Conservation (phyloP, 2,888 invertebrate species). For the Noctua pronuba region DNA sequence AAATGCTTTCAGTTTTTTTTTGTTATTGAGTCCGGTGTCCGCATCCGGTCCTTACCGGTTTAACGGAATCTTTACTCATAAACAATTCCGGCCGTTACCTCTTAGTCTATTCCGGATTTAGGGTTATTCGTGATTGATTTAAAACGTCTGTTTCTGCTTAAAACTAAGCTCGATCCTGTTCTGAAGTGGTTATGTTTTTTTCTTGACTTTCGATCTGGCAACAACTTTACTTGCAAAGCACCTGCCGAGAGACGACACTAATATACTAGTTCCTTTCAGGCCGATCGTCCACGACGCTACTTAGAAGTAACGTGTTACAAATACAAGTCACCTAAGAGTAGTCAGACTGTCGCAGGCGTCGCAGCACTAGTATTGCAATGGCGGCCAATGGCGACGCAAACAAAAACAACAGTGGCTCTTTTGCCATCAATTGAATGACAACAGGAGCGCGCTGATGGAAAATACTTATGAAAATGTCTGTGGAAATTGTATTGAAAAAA, state of each 20-base stretch:
- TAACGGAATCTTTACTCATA: slow-evolving; percentile 7
- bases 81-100: slow-evolving; percentile 52
- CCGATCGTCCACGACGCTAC: slow-evolving; percentile 1
- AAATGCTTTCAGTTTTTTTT: neutral
- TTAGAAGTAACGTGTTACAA: neutral
- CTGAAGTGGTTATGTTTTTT: slow-evolving; percentile 54
- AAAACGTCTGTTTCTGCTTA: slow-evolving; percentile 55
- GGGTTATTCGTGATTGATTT: slow-evolving; percentile 55
- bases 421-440: neutral
- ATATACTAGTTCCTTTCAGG: slow-evolving; percentile 34
- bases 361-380: neutral
- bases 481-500: neutral
- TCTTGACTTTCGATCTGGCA: slow-evolving; percentile 59
- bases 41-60: neutral
- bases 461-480: neutral
- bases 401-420: neutral
- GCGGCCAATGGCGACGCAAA: neutral
- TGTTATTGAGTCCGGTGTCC: neutral
- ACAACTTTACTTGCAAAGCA: slow-evolving; percentile 64
- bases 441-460: neutral
- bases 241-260: slow-evolving; percentile 54
- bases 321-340: neutral
- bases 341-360: neutral
- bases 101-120: slow-evolving; percentile 39
- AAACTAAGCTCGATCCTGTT: slow-evolving; percentile 56